Base-by-base conservation (phyloP, 2,888 invertebrate genomes). In the Cyaniris semiargus region DNA sequence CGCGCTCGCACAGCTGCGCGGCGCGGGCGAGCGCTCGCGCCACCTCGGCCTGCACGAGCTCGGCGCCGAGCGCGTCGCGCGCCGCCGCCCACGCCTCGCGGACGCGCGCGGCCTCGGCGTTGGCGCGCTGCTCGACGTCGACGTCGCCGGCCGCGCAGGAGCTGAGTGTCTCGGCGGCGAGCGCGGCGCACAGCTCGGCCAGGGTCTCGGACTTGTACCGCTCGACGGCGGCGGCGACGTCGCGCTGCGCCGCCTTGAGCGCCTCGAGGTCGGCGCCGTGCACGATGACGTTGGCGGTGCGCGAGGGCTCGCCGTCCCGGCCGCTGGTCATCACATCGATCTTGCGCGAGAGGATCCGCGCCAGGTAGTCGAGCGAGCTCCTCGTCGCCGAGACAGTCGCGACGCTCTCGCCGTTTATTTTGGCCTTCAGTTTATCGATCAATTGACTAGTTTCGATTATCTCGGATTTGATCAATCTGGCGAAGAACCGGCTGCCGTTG, bases 51-150 rank as follows among this genome's bases (percentile, higher is more conserved):
- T 96, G 96, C 44, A 97, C 96, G 44, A 97, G 91, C 86, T 97
- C 97, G 1, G 96, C 95, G 83, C 96, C 96, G 0, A 97, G 96
- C 1, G 96, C 95, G 84, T 97, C 96, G 77, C 96, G 96, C 0
- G 97, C 97, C 79, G 96, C 94, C 60, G 96, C 95, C 95, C 96
- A 96, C 6, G 97, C 97, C 83, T 96, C 96, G 48, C 96, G 95
- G 27, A 97, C 95, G 56, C 96, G 94, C 77, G 95, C 95, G 81
- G 96, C 96, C 80, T 96, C 96, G 38, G 94, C 81, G 84, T 89
- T 88, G 82, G 91, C 82, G 79, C 91, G 83, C 82, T 92, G 83
- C 79, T 93, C 89, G 78, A 90, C 88, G 72, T 92, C 90, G 77
- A 92, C 87, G 85, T 95, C 92, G 79, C 86, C 86, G 5, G 91